These are phyloP conservation scores for Parauchenoglanis punctatus DNA, from an alignment of 2,797 vertebrate genomes.

Conservation along the genomic window DNA sequence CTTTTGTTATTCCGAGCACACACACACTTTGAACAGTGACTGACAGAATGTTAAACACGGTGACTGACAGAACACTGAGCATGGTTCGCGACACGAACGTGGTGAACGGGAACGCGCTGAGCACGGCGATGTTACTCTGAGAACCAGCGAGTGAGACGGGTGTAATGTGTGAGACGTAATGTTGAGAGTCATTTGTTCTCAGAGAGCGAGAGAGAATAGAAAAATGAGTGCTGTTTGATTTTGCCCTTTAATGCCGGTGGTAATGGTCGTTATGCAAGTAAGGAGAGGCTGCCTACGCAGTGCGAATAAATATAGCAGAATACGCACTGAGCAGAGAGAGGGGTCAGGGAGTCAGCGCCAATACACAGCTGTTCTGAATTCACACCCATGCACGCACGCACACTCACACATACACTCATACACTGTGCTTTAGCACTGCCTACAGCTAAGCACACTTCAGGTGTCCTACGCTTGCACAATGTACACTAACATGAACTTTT, in stretches of 20 bases:
- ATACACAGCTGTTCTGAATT: conserved; percentile 39
- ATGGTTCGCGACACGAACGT: no score
- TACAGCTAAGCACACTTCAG: conserved; percentile 47
- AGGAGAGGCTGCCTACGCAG: conserved; percentile 58
- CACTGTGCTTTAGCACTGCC: conserved; percentile 33
- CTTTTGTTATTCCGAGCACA: background rate
- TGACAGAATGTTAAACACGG: background rate
- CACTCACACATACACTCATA: conserved; percentile 34
- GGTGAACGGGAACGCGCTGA: background rate
- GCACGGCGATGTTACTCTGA: background rate
- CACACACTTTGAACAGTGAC: background rate
- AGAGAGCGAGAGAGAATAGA: conserved; percentile 37
- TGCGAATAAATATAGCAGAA: conserved; percentile 57
- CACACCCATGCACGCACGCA: conserved; percentile 34
- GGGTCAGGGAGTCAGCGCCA: conserved; percentile 30
- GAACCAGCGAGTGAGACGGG: background rate
- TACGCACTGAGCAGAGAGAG: conserved; percentile 35
- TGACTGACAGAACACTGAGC: background rate
- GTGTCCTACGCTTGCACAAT: conserved; percentile 28
- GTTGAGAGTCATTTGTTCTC: conserved; percentile 48
- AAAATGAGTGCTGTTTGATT: conserved; percentile 43
- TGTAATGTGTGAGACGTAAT: conserved; percentile 10
- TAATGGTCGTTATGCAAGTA: conserved; percentile 58
- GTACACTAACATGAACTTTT: conserved; percentile 23
- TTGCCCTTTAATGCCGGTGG: conserved; percentile 42